Evolutionary conservation across 2,797 vertebrate genomes (phyloP), one percentile per base, ranked within the genome.

Genomic region (Pempheris klunzingeri): DNA sequence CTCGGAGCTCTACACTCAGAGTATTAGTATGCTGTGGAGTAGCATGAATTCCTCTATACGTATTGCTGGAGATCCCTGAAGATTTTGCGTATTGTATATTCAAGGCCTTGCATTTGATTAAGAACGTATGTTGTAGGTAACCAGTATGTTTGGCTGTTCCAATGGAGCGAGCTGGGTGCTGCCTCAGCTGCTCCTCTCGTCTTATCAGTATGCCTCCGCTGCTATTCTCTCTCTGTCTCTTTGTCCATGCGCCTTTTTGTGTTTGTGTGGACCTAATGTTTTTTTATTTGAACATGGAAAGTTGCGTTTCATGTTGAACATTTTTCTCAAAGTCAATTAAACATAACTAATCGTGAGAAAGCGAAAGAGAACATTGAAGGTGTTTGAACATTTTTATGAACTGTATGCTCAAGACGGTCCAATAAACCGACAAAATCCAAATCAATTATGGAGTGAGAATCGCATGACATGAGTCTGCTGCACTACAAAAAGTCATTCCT

Each of bases 21-120:
- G n/a, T n/a, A n/a, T n/a, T n/a, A n/a, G 13, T 11, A 54, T 60
- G 15, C 12, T 49, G 8, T 30, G 3, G 1, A 34, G 24, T 22
- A 30, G 5, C 34, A 66, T 38, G 20, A 61, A 70, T 55, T 58
- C 32, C 18, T 62, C 15, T 38, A 10, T 10, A 41, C 2, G 0
- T 4, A 14, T 20, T 39, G 6, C 44, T 32, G 20, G 44, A 67
- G 22, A 22, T 69, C 71, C 34, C 30, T 3, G 14, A 47, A 22
- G 12, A 63, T 28, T 70, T 70, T 14, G 73, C 68, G 14, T 63
- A 58, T 57, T 64, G 4, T 36, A 82, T 62, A 68, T 30, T 34
- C 17, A 77, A 69, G 24, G 30, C 12, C n/a, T 49, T 53, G 18
- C 24, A 24, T 53, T 76, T 65, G 15, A 70, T 67, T 41, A 22